phyloP scores from a whole-genome alignment of 2,888 invertebrate genomes.

The Priocnemis perturbator region DNA sequence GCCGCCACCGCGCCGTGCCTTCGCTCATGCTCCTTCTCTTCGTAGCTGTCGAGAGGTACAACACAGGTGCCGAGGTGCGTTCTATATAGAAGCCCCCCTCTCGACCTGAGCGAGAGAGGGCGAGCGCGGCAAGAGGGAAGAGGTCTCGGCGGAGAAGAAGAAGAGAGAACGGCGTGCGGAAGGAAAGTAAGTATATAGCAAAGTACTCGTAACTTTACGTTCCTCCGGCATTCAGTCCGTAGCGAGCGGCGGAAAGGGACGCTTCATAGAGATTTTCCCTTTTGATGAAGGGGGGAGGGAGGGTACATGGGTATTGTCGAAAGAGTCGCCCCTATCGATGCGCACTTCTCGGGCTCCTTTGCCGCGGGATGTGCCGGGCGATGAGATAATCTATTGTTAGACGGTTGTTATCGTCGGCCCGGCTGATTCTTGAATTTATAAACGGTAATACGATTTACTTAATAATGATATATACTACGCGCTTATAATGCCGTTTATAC shows the following conservation, averaged over 20 bases:
- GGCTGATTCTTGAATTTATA: conserved; percentile 45
- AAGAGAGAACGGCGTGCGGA: conserved; percentile 14
- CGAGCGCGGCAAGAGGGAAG: conserved; percentile 17
- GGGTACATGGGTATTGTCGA: neutral
- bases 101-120: conserved; percentile 15
- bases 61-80: conserved; percentile 12
- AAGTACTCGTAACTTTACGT: conserved; percentile 6
- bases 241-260: conserved; percentile 7
- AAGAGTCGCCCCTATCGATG: neutral
- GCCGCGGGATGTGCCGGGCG: neutral
- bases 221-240: neutral
- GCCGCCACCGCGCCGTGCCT: no score
- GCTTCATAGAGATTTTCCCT: neutral
- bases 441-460: conserved; percentile 57
- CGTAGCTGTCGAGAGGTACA: neutral
- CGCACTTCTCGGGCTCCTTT: neutral
- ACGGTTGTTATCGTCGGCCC: conserved; percentile 16
- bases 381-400: neutral
- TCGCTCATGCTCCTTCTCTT: conserved; percentile 16
- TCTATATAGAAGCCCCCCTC: neutral
- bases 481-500: conserved; percentile 37
- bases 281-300: no score
- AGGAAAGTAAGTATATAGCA: neutral
- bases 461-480: conserved; percentile 55
- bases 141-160: conserved; percentile 10